Base-by-base conservation (phyloP, 2,888 invertebrate genomes). In the Acheta domesticus region DNA sequence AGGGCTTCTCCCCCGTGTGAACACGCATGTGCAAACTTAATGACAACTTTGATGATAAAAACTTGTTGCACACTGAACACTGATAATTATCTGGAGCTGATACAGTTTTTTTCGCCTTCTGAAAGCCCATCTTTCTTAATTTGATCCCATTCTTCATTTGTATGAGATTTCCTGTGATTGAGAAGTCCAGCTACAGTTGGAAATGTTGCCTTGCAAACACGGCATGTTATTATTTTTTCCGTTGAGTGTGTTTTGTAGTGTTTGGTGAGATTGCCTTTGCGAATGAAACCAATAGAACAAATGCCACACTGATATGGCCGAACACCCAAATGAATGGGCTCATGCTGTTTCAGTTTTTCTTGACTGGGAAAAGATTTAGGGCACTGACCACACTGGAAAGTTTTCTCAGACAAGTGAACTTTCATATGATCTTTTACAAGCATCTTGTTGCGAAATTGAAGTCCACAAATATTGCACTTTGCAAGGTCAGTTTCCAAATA, bases 1-100 rank as follows among this genome's bases (percentile, higher is more conserved):
- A 79, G 19, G 79, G 75, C 49, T 79, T 79, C 20, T 79, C 79
- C 11, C 75, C 75, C 11, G 74, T 75, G 75, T 79, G 79, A 12
- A 75, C 75, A 49, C 75, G 74, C 12, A 21, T 79, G 23, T 79
- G 79, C 74, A 75, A 50, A 48, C 48, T 48, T 12, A 79, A 49
- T 75, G 74, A 75, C 20, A 79, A 21, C 48, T 79, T 79, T 49
- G 75, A 75, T n/a, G 79, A 74, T 16, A 79, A 49, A 12, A 75
- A 23, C 49, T 75, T 79, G 14, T 21, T 75, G 75, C 79, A 79
- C 48, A 48, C 74, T 48, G 73, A 23, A 74, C 78, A 78, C 36
- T 74, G 78, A 36, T 48, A 78, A 48, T 16, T 48, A 23, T 78
- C 62, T n/a, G 75, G 75, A 19, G 75, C 16, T 2, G 75, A 19